phyloP scores from a whole-genome alignment of 2,888 invertebrate genomes.

The Caenorhabditis sp. region DNA sequence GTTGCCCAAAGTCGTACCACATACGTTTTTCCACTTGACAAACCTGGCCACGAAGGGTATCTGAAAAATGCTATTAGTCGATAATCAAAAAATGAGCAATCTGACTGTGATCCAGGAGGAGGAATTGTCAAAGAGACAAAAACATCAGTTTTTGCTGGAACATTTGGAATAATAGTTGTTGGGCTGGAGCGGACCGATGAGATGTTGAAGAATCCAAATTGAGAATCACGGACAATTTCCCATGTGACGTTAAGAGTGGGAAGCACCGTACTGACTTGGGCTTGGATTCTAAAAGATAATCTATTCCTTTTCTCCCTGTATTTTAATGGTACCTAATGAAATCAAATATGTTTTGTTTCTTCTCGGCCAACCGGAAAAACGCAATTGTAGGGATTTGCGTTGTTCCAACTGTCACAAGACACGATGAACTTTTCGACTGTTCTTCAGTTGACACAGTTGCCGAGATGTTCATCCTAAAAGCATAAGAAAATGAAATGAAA shows the following conservation, averaged over 20 bases:
- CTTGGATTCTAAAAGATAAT: conserved; percentile 55
- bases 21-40: conserved; percentile 55
- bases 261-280: conserved; percentile 36
- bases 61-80: conserved; percentile 13
- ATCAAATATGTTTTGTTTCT: conserved; percentile 60
- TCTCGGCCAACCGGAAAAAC: conserved; percentile 42
- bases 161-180: conserved; percentile 50
- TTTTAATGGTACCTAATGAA: conserved; percentile 45
- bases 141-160: conserved; percentile 41
- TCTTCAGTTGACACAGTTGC: conserved; percentile 43
- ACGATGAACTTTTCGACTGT: conserved; percentile 49
- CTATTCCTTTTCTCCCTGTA: not conserved
- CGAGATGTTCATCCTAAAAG: conserved; percentile 52
- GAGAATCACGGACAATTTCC: conserved; percentile 52
- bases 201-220: conserved; percentile 59
- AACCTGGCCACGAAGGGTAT: conserved; percentile 36
- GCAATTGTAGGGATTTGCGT: conserved; percentile 49
- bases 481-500: not conserved
- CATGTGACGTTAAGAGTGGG: conserved; percentile 53
- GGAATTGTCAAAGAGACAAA: conserved; percentile 71
- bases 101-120: conserved; percentile 57
- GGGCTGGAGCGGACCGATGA: conserved; percentile 34
- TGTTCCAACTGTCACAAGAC: conserved; percentile 48
- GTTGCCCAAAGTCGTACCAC: conserved; percentile 55
- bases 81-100: not conserved